A percentile compares a stretch with the other conserved stretches of the same genome.
Conservation (phyloP, 2,888 invertebrate genomes). For the Ochropacha duplaris region DNA sequence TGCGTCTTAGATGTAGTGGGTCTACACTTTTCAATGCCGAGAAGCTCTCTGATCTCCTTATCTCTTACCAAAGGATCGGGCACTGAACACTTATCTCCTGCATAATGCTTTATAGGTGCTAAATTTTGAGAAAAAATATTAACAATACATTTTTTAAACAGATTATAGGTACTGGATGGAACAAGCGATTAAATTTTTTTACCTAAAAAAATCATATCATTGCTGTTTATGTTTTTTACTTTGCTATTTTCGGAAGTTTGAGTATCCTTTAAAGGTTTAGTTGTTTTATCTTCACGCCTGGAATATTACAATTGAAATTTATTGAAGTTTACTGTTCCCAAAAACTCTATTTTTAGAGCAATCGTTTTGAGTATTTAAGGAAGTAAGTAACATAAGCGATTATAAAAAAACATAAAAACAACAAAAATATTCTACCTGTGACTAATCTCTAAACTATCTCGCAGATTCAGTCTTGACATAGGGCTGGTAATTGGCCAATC, state of each 20-base stretch:
- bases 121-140: neutral
- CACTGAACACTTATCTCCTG: slow-evolving; percentile 61
- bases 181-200: neutral
- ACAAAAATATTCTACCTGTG: slow-evolving; percentile 56
- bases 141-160: neutral
- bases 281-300: slow-evolving; percentile 29
- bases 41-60: slow-evolving; percentile 61
- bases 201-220: slow-evolving; percentile 6
- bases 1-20: slow-evolving; percentile 5
- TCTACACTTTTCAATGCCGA: slow-evolving; percentile 43
- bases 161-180: too few relatives aligned
- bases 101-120: slow-evolving; percentile 61
- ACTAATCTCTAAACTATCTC: slow-evolving; percentile 67
- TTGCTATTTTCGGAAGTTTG: slow-evolving; percentile 14
- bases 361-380: neutral
- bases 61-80: slow-evolving; percentile 60
- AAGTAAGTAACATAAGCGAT: neutral
- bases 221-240: neutral
- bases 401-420: slow-evolving; percentile 26
- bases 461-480: slow-evolving; percentile 45
- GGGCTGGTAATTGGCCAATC: slow-evolving; percentile 17
- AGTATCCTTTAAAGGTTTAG: slow-evolving; percentile 17
- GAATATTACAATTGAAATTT: slow-evolving; percentile 12
- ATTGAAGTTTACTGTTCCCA: neutral
- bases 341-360: neutral